Evolutionary conservation across 2,797 vertebrate genomes (phyloP), one percentile per base, ranked within the genome.

Genomic region (Chiroxiphia lanceolata): DNA sequence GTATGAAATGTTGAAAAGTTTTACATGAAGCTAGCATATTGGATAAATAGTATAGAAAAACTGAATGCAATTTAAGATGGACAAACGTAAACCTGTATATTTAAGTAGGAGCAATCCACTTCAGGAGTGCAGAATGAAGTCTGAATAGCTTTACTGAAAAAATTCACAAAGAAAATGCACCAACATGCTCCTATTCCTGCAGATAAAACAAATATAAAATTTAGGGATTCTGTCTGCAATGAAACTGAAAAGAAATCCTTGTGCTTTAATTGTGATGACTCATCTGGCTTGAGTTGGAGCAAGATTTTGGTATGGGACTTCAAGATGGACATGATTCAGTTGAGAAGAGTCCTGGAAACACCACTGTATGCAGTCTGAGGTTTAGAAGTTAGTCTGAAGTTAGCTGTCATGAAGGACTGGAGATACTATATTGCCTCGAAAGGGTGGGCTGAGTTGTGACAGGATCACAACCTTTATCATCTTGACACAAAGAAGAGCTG

Each of bases 221-320:
- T 25, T 48, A 81, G 29, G 25, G 69, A 65, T 60, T 75, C 19
- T 68, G 2, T 31, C 40, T 56, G 20, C 27, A 88, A 13, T 75
- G 17, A n/a, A 9, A 22, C 8, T 50, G 48, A 44, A 36, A 65
- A 50, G 17, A 19, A 63, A 70, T 44, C 6, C 5, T 47, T 61
- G 33, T 47, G 8, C 31, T 87, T 72, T 63, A 60, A 18, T 44
- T 93, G 31, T 63, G 19, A 27, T 22, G 8, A 16, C 22, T 74
- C 19, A 33, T 47, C 4, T 47, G 51, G 2, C 13, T 36, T 53
- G 51, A 83, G 53, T 10, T 86, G 57, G 44, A 80, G 63, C 45
- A 33, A 47, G 8, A 3, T 75, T 82, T 85, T 0, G 0, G 9
- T 57, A n/a, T 1, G 3, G 11, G 40, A 40, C 27, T 72, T 77